Conservation (phyloP, 2,888 invertebrate genomes). For the Caenorhabditis sulstoni region DNA sequence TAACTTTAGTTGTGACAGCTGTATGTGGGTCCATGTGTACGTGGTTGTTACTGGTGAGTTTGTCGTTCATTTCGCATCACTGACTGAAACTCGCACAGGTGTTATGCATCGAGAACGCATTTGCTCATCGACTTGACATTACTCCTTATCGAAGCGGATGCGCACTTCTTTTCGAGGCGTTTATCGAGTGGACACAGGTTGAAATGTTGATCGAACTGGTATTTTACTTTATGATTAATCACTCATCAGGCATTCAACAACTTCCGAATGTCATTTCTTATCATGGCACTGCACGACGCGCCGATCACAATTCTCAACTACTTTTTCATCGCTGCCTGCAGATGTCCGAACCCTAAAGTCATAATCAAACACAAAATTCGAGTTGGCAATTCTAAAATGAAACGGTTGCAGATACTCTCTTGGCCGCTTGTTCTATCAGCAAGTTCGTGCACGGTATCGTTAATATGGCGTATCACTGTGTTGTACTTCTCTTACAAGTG, state of each 20-base stretch:
- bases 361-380: constrained; percentile 14
- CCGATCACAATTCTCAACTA: constrained; percentile 80
- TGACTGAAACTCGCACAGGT: constrained; percentile 72
- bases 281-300: constrained; percentile 78
- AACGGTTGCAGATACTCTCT: constrained; percentile 66
- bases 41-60: constrained; percentile 73
- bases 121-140: constrained; percentile 77
- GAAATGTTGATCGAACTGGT: not conserved
- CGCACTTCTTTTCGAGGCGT: constrained; percentile 76
- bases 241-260: constrained; percentile 77
- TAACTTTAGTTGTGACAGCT: constrained; percentile 65
- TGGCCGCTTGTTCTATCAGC: constrained; percentile 79
- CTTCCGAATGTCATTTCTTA: constrained; percentile 80
- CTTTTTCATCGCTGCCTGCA: constrained; percentile 78
- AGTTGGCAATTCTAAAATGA: not conserved
- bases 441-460: constrained; percentile 67
- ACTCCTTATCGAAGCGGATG: constrained; percentile 79
- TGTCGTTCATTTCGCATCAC: not conserved
- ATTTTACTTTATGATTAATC: constrained; percentile 1
- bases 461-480: constrained; percentile 78
- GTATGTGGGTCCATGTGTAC: constrained; percentile 79
- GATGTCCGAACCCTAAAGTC: constrained; percentile 77
- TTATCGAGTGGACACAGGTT: constrained; percentile 78
- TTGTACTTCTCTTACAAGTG: constrained; percentile 78
- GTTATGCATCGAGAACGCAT: constrained; percentile 80